Evolutionary conservation across 2,797 vertebrate genomes (phyloP).

Genomic region (Chaetophractus vellerosus): DNA sequence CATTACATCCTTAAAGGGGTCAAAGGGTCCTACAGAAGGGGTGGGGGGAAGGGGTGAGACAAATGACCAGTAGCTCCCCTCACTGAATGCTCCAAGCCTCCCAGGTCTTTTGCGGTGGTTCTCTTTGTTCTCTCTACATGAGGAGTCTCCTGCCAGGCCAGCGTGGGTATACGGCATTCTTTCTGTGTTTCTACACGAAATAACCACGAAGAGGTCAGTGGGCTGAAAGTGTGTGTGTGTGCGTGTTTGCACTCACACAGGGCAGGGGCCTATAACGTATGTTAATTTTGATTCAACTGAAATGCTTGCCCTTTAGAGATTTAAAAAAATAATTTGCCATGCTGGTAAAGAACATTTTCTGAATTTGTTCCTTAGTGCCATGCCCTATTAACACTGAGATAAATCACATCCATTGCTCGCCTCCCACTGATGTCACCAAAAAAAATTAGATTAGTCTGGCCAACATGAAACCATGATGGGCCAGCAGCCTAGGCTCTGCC

Average conservation of each 20-base stretch:
- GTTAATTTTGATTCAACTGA: constrained; percentile 55
- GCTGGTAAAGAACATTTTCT: constrained; percentile 63
- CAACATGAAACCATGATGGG: constrained; percentile 69
- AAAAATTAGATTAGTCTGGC: constrained; percentile 73
- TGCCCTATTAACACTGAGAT: constrained; percentile 71
- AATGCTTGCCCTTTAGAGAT: constrained; percentile 49
- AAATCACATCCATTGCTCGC: constrained; percentile 71
- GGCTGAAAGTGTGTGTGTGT: not conserved
- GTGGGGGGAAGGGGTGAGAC: not conserved
- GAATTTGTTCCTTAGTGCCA: constrained; percentile 68
- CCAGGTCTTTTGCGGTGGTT: not conserved
- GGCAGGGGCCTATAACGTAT: not conserved
- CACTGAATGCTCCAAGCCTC: not conserved
- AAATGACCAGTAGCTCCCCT: not conserved
- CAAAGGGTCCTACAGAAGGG: not conserved
- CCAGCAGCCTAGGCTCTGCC: constrained; percentile 37
- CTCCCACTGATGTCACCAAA: constrained; percentile 61
- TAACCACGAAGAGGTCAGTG: not conserved
- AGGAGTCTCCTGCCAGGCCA: constrained; percentile 7
- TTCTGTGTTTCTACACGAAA: not conserved
- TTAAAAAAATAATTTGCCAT: constrained; percentile 52
- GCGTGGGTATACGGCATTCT: not conserved
- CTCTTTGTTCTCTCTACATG: not conserved
- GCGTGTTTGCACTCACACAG: not conserved
- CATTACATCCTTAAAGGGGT: not conserved